phyloP scores from a whole-genome alignment of 2,113 vertebrate genomes.

The Ovis canadensis region DNA sequence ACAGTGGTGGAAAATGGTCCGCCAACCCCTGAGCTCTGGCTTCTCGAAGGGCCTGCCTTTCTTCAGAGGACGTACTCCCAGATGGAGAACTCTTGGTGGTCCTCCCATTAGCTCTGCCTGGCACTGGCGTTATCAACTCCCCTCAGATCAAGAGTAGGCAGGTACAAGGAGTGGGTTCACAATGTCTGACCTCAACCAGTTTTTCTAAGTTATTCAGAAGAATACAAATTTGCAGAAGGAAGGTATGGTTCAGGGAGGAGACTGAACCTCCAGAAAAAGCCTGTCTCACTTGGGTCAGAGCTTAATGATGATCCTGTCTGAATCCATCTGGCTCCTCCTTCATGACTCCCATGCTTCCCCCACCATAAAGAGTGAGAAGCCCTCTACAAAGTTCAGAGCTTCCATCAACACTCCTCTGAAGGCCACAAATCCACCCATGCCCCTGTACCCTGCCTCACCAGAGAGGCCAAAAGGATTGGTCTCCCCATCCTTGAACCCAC shows the following conservation, averaged over 20 bases:
- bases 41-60: neutral
- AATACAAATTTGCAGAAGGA: neutral
- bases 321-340: neutral
- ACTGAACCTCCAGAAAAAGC: neutral
- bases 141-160: neutral
- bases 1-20: neutral
- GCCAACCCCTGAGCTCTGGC: neutral
- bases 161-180: neutral
- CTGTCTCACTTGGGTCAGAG: neutral
- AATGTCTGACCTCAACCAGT: neutral
- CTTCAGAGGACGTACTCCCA: neutral
- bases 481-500: neutral
- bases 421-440: neutral
- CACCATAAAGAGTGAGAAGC: neutral
- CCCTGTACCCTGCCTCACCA: neutral
- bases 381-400: neutral
- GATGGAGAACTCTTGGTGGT: neutral
- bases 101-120: neutral
- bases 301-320: neutral
- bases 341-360: neutral
- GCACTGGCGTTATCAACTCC: neutral
- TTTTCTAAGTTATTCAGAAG: neutral
- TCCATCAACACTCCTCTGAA: neutral
- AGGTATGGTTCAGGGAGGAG: neutral
- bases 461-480: neutral